Conservation (phyloP, 2,888 invertebrate species). For the Acrobasis repandana region DNA sequence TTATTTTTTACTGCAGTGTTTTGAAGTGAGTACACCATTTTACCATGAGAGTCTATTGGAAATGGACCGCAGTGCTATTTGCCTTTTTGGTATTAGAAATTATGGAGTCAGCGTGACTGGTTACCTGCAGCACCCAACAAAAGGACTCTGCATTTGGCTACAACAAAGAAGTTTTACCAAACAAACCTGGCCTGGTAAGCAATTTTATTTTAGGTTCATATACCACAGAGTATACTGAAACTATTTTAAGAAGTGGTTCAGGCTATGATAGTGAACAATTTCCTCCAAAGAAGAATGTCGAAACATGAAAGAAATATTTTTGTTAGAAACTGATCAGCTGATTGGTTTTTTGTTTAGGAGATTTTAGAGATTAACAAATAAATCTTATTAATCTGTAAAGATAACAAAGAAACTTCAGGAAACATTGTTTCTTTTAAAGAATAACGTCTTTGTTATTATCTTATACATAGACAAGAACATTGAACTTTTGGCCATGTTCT, state of each 20-base stretch:
- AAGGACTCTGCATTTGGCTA: constrained; percentile 95
- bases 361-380: too few species aligned
- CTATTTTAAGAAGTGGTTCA: not conserved
- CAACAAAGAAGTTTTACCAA: constrained; percentile 95
- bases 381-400: too few species aligned
- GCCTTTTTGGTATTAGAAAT: constrained; percentile 96
- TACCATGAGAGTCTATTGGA: constrained; percentile 83
- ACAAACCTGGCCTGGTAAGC: constrained; percentile 94
- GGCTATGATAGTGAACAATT: too few species aligned
- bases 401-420: too few species aligned
- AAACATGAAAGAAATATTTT: too few species aligned
- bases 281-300: too few species aligned
- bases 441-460: not conserved
- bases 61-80: constrained; percentile 96
- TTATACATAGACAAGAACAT: not conserved
- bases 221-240: too few species aligned
- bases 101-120: constrained; percentile 98
- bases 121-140: constrained; percentile 92
- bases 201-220: not conserved
- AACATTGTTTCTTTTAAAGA: not conserved
- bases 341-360: too few species aligned
- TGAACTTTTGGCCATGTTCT: constrained; percentile 1
- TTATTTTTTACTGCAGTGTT: constrained; percentile 84
- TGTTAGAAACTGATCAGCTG: too few species aligned
- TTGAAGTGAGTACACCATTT: constrained; percentile 90